phyloP scores from a whole-genome alignment of 2,888 invertebrate genomes.

The Iphiclides podalirius region DNA sequence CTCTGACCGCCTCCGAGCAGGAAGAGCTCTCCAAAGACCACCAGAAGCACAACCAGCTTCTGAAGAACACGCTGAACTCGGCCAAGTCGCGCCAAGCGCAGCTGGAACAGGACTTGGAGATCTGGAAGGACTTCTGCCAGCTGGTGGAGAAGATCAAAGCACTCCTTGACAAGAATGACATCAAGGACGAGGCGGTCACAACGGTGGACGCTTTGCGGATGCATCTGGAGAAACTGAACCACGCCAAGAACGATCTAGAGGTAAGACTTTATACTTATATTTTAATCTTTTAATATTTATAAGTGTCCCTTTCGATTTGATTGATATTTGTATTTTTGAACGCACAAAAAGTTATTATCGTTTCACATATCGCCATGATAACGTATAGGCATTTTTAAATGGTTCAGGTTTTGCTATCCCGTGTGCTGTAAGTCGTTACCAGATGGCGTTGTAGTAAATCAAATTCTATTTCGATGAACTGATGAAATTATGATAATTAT shows the following conservation, averaged over 20 bases:
- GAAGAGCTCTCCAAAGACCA: slow-evolving; percentile 91
- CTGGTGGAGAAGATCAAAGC: slow-evolving; percentile 88
- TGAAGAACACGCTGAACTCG: slow-evolving; percentile 90
- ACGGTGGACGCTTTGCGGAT: slow-evolving; percentile 90
- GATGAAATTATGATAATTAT: too few relatives aligned
- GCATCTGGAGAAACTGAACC: slow-evolving; percentile 90
- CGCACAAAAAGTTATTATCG: too few relatives aligned
- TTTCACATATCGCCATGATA: too few relatives aligned
- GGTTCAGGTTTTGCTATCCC: too few relatives aligned
- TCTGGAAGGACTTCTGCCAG: slow-evolving; percentile 92
- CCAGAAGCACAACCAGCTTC: slow-evolving; percentile 88
- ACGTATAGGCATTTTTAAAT: too few relatives aligned
- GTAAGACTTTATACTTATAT: slow-evolving; percentile 70
- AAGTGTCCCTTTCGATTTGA: too few relatives aligned
- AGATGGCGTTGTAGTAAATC: too few relatives aligned
- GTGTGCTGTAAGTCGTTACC: too few relatives aligned
- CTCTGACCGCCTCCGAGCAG: slow-evolving; percentile 88
- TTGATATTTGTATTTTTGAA: too few relatives aligned
- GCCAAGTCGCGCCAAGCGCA: slow-evolving; percentile 90
- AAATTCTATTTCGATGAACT: too few relatives aligned
- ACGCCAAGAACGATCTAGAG: slow-evolving; percentile 87
- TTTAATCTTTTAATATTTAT: background rate
- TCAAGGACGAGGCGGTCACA: slow-evolving; percentile 89
- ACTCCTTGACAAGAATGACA: slow-evolving; percentile 86
- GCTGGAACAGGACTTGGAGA: slow-evolving; percentile 89